These are phyloP conservation scores for Papilio dardanus DNA, from an alignment of 1,140 invertebrate genomes.

Conservation along the genomic window DNA sequence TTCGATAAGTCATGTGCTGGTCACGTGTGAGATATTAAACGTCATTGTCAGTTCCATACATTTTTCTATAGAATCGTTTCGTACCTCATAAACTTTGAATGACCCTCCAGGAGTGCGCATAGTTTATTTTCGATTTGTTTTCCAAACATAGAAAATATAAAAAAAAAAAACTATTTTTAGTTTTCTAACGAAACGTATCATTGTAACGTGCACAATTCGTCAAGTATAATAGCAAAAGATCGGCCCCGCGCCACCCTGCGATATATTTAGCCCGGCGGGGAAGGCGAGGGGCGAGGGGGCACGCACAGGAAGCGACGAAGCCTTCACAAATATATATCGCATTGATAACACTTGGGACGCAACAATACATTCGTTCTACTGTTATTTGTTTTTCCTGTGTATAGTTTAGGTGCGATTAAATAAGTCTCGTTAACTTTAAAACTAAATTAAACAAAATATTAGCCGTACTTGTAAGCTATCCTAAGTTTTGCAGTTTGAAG, in stretches of 20 bases:
- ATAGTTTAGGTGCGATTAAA: background rate
- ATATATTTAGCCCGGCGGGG: slow-evolving; percentile 39
- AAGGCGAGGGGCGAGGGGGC: background rate
- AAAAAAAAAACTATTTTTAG: background rate
- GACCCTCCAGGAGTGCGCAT: background rate
- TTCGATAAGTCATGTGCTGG: no score
- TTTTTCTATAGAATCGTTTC: no score
- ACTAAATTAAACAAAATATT: no score
- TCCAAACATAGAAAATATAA: background rate
- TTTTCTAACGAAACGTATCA: background rate
- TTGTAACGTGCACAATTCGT: slow-evolving; percentile 37
- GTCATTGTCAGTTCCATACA: no score
- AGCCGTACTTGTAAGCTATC: no score
- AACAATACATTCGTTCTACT: background rate
- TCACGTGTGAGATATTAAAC: no score
- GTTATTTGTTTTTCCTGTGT: background rate
- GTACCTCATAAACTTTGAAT: no score
- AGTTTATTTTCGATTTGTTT: background rate
- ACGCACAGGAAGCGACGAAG: slow-evolving; percentile 45
- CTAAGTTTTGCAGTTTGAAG: no score
- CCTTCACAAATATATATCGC: slow-evolving; percentile 44
- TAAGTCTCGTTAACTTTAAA: background rate
- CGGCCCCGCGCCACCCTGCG: slow-evolving; percentile 29
- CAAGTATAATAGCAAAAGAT: slow-evolving; percentile 35
- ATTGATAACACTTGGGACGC: slow-evolving; percentile 24